A percentile compares a stretch with the other conserved stretches of the same genome.
phyloP scores from a whole-genome alignment of 2,888 invertebrate species.

The Alloscopus bannaensis region DNA sequence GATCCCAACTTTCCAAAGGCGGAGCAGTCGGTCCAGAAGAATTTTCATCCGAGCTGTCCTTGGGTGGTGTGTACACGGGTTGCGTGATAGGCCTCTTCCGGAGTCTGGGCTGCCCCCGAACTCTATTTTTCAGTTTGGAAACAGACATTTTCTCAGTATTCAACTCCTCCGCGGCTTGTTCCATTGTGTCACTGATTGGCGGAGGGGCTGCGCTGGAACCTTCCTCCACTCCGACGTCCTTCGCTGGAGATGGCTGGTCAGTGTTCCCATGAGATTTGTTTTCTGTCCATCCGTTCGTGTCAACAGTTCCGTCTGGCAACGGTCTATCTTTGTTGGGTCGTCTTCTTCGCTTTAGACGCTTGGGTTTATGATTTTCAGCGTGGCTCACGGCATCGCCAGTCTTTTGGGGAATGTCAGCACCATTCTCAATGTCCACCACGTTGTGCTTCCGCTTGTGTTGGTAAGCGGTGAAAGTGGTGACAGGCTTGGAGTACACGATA shows the following conservation, averaged over 20 bases:
- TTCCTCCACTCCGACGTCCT: neutral
- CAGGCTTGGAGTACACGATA: neutral
- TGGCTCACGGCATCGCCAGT: no score
- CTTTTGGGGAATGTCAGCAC: no score
- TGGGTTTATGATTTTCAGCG: no score
- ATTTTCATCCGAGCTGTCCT: neutral
- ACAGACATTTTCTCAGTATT: conserved; percentile 39
- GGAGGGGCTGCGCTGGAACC: conserved; percentile 36
- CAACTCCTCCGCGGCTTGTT: conserved; percentile 20
- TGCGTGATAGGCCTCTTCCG: conserved; percentile 8
- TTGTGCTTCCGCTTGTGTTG: no score
- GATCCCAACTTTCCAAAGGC: no score
- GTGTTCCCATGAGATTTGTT: no score
- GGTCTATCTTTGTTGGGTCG: no score
- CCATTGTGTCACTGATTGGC: neutral
- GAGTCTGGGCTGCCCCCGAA: conserved; percentile 12
- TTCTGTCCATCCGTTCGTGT: no score
- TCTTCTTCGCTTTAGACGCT: no score
- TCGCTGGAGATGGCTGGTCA: neutral
- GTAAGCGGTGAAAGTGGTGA: neutral
- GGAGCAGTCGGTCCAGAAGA: no score
- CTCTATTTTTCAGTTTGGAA: conserved; percentile 45
- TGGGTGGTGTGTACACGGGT: neutral
- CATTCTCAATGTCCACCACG: no score
- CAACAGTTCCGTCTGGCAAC: no score